Percentiles rank a stretch among this genome's conserved stretches.
phyloP scores from a whole-genome alignment of 2,113 vertebrate species.

The Sapayoa aenigma region DNA sequence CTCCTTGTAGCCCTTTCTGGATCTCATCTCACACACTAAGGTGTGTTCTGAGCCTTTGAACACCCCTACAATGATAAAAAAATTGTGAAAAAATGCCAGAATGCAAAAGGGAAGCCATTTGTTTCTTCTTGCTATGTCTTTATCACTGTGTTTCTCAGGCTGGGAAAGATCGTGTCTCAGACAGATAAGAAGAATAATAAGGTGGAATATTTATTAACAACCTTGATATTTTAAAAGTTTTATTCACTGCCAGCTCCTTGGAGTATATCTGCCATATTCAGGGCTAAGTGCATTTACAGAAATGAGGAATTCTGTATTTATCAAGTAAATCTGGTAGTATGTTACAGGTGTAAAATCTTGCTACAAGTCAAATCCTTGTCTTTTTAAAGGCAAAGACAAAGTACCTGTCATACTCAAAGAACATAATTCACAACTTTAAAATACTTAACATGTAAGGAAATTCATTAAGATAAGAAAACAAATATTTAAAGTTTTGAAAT shows the following conservation, averaged over 20 bases:
- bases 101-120: background rate
- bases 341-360: background rate
- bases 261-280: background rate
- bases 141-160: background rate
- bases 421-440: background rate
- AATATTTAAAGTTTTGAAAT: background rate
- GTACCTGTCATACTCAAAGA: background rate
- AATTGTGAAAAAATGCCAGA: background rate
- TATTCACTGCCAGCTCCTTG: background rate
- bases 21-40: background rate
- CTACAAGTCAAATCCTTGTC: background rate
- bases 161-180: background rate
- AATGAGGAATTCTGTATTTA: background rate
- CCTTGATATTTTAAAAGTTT: background rate
- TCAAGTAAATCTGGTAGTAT: background rate
- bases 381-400: background rate
- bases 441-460: background rate
- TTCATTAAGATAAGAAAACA: background rate
- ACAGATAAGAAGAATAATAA: background rate
- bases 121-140: background rate
- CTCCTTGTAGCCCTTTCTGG: rapidly evolving
- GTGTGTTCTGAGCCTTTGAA: background rate
- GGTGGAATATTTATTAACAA: background rate
- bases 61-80: background rate
- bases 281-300: background rate